These are phyloP conservation scores for Paraescarpia echinospica DNA, from an alignment of 1,140 invertebrate species.

Conservation along the genomic window DNA sequence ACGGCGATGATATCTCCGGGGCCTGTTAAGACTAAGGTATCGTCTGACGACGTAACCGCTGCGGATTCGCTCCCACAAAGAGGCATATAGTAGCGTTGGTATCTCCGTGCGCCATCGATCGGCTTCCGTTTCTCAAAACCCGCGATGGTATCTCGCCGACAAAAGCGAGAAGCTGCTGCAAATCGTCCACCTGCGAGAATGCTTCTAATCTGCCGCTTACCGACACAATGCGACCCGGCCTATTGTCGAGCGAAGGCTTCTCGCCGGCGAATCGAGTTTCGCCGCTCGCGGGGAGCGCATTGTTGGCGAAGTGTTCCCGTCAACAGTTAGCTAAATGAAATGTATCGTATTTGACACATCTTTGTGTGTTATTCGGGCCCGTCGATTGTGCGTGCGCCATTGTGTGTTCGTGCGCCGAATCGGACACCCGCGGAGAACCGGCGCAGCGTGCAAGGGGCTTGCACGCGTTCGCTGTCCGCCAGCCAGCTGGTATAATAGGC, in stretches of 20 bases:
- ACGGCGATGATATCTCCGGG: neutral
- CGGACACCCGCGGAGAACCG: neutral
- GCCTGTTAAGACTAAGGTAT: neutral
- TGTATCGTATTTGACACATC: neutral
- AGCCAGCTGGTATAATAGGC: too few relatives aligned
- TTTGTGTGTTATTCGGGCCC: neutral
- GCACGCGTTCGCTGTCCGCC: neutral
- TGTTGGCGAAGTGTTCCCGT: neutral
- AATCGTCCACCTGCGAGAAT: neutral
- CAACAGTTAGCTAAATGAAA: conserved; percentile 1
- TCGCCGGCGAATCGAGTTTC: neutral
- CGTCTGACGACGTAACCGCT: neutral
- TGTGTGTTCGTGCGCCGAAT: neutral
- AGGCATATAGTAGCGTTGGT: neutral
- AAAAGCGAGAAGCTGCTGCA: neutral
- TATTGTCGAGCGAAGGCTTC: neutral
- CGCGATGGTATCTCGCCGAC: neutral
- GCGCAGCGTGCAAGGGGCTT: neutral
- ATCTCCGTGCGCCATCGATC: neutral
- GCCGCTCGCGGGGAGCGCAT: neutral
- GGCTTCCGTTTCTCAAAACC: neutral
- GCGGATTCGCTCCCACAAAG: neutral
- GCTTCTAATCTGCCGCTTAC: neutral
- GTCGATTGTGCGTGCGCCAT: neutral
- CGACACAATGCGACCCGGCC: neutral